Evolutionary conservation across 2,797 vertebrate genomes (phyloP), one percentile per base, ranked within the genome.

Genomic region (Emys orbicularis): DNA sequence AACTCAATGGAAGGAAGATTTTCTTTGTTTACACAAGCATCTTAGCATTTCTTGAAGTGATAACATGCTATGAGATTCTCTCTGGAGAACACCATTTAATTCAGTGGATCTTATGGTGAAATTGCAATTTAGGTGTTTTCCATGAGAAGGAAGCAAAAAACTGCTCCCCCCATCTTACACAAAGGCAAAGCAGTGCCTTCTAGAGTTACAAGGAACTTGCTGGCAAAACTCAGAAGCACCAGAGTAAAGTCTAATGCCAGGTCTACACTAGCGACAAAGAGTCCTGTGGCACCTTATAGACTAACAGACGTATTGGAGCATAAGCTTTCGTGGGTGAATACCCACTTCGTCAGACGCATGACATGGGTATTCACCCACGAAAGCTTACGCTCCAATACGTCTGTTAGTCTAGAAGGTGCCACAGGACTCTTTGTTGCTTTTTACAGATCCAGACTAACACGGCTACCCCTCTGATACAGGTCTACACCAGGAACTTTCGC

Each of bases 1-100:
- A 90, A 86, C 81, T 12, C n/a, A 44, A 1, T 25, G 50, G 56
- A 47, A 82, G 18, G 34, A 92, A 84, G 41, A 47, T 23, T 83
- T 83, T 27, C 31, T 21, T 88, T 92, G 84, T 88, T 95, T 89
- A 84, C 12, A 80, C 79, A 89, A 85, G 65, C 81, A 50, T 54
- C 65, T 82, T 82, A 93, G 81, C 79, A 79, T 5, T 29, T 11
- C 56, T 95, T n/a, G 79, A 82, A 89, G 91, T 80, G 61, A 87
- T 87, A 89, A 90, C 86, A 47, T 29, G 18, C 12, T 3, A 88
- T 91, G 57, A 0, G 8, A 52, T 72, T 82, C 80, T 80, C 85
- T 47, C 89, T 41, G 79, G 54, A 89, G 92, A 97, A 83, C 47
- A 77, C 9, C 37, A 16, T 27, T 76, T 0, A 3, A 93, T 56